Evolutionary conservation across 2,797 vertebrate species (phyloP), one percentile per base, ranked within the genome.

Genomic region (Octomys mimax): DNA sequence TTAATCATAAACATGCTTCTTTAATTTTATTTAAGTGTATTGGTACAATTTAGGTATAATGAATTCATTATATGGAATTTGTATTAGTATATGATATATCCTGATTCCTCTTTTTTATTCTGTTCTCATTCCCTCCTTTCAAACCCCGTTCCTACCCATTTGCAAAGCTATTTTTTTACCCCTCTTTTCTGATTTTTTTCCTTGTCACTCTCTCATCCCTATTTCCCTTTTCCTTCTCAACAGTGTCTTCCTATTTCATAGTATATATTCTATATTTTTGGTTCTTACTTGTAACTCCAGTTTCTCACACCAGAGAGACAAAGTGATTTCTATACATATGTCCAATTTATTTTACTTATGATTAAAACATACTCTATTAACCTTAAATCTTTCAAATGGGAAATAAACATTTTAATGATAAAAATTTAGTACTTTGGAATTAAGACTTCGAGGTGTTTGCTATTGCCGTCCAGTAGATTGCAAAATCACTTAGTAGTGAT

Each of bases 361-460:
- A 68, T 68, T 68, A 68, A 92, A 81, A 90, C 24, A 79, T 73
- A 31, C 7, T 49, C 59, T 87, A 84, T 96, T 90, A 64, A 71
- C 92, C 33, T 88, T 90, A 57, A 36, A 57, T 97, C 66, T 97
- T 97, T 62, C 96, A 96, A 97, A 87, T 92, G 78, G 87, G 96
- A 98, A 81, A 54, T 62, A 97, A 97, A 96, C 94, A 98, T 97
- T 98, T 97, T 97, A 80, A 86, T 91, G 93, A 88, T 97, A 88
- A 97, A 98, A 98, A 97, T 77, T 93, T 98, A 97, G 95, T 97
- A 96, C 88, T 96, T 96, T 97, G 86, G 82, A 97, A 84, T 96
- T 90, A 92, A 92, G 81, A 86, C 95, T 95, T 96, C 95, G 85
- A 98, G 92, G 57, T 96, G 97, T 97, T 75, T 70, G 94, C 90